A percentile compares a stretch with the other conserved stretches of the same genome.
Evolutionary conservation across 1,140 invertebrate species (phyloP).

Genomic region (Chionoecetes opilio): DNA sequence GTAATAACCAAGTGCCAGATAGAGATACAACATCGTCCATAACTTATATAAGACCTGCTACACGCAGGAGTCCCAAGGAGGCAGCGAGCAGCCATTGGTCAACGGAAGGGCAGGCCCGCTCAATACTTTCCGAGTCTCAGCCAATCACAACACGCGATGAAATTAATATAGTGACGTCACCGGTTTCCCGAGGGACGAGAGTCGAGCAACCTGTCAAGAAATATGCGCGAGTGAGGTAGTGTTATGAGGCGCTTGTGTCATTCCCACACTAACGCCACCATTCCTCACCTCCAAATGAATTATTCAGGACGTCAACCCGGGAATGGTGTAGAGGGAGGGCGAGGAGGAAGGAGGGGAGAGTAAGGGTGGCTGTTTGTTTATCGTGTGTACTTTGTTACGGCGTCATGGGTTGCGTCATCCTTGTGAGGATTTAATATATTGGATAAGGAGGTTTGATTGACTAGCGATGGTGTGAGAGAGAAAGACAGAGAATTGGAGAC

Average conservation of each 20-base stretch:
- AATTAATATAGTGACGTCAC: conserved; percentile 79
- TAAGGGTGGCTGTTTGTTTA: neutral
- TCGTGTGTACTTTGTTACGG: neutral
- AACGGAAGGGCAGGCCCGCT: conserved; percentile 77
- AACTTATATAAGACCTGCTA: conserved; percentile 57
- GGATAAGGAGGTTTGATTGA: neutral
- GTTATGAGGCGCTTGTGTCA: conserved; percentile 74
- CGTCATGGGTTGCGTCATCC: neutral
- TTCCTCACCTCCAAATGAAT: conserved; percentile 73
- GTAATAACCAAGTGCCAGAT: neutral
- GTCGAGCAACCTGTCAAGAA: conserved; percentile 78
- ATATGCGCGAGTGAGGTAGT: conserved; percentile 76
- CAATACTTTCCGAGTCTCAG: conserved; percentile 77
- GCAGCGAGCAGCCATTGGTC: conserved; percentile 76
- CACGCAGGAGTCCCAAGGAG: conserved; percentile 73
- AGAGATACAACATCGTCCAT: neutral
- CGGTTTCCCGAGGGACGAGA: conserved; percentile 62
- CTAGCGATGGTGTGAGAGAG: no score
- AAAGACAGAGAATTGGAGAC: no score
- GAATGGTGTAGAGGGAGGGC: neutral
- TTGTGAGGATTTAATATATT: neutral
- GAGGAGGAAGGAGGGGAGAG: neutral
- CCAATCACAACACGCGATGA: conserved; percentile 77
- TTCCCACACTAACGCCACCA: conserved; percentile 61
- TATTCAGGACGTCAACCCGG: conserved; percentile 50